phyloP scores from a whole-genome alignment of 2,113 vertebrate genomes.

The Spilogale gracilis region DNA sequence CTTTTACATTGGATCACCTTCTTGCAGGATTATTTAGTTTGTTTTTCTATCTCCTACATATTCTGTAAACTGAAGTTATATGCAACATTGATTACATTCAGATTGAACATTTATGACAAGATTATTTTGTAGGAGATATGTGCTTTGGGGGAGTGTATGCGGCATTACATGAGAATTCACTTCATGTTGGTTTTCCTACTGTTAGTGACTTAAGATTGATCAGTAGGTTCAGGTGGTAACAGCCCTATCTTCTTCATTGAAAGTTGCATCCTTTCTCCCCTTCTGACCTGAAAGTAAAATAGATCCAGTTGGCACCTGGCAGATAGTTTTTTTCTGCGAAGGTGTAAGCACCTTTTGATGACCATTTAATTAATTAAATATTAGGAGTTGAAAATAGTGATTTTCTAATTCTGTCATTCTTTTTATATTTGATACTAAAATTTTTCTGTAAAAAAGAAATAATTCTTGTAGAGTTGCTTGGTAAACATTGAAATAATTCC shows the following conservation, averaged over 20 bases:
- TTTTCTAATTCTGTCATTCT: constrained; percentile 44
- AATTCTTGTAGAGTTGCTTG: not conserved
- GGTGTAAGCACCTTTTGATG: not conserved
- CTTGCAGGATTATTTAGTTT: not conserved
- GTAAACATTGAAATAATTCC: not conserved
- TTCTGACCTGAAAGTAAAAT: not conserved
- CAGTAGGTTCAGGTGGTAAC: not conserved
- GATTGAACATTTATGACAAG: not conserved
- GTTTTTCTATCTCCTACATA: not conserved
- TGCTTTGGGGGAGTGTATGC: not conserved
- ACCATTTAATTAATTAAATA: not conserved
- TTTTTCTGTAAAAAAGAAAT: not conserved
- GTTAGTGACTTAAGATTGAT: not conserved
- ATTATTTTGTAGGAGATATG: not conserved
- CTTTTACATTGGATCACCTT: not conserved
- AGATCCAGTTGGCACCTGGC: not conserved
- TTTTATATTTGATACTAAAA: constrained; percentile 7
- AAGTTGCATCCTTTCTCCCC: not conserved
- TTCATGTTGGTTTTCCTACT: not conserved
- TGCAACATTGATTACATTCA: not conserved
- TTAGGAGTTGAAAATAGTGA: not conserved
- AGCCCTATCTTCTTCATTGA: not conserved
- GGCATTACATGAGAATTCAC: not conserved
- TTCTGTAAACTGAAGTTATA: constrained; percentile 17
- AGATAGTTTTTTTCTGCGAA: not conserved